Evolutionary conservation across 1,140 invertebrate species (phyloP).

Genomic region (Brachionus plicatilis): DNA sequence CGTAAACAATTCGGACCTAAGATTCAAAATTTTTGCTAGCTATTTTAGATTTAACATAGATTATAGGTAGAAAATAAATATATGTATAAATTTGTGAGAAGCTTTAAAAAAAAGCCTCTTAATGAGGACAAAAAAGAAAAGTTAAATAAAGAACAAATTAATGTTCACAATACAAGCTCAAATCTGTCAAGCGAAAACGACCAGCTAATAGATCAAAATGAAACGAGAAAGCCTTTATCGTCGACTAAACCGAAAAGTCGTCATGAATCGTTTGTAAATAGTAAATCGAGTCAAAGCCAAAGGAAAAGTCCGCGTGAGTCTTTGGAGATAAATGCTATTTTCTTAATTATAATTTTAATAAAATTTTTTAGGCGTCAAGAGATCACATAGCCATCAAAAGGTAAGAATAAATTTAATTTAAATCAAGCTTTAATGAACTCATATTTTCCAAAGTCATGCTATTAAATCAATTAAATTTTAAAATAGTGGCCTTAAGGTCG

Average conservation of each 20-base stretch:
- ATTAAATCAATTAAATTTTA: neutral
- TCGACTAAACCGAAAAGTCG: neutral
- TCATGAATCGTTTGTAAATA: slow-evolving; percentile 14
- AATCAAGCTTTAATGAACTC: neutral
- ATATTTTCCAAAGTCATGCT: neutral
- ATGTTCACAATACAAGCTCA: neutral
- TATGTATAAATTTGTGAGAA: slow-evolving; percentile 35
- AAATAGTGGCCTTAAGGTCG: neutral
- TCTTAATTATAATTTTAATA: neutral
- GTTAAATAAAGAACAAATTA: neutral
- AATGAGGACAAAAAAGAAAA: slow-evolving; percentile 3
- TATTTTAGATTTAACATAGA: slow-evolving; percentile 28
- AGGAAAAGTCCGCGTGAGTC: neutral
- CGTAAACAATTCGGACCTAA: neutral
- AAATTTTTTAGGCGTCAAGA: neutral
- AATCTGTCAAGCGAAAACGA: neutral
- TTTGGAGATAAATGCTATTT: neutral
- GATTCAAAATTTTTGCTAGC: neutral
- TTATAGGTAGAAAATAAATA: neutral
- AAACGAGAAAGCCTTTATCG: neutral
- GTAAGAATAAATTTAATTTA: neutral
- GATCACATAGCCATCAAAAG: slow-evolving; percentile 12
- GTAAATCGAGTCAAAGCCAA: neutral
- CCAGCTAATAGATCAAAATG: neutral
- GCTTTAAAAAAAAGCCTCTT: slow-evolving; percentile 27